phyloP scores from a whole-genome alignment of 2,888 invertebrate species.

The Trachelus tabidus region DNA sequence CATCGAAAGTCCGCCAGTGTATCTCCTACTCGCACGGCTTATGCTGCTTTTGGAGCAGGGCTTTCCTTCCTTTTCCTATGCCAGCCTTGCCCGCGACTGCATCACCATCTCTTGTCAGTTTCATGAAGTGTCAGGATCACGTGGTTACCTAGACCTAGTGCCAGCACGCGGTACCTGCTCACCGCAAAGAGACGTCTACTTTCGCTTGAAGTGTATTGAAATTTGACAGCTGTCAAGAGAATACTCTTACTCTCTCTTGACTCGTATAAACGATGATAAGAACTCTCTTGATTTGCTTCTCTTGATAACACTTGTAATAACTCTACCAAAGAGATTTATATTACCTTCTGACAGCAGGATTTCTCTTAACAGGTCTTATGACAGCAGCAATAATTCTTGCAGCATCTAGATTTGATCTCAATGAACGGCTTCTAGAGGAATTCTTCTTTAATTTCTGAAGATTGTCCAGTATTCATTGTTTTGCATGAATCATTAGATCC shows the following conservation, averaged over 20 bases:
- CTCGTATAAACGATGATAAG: background rate
- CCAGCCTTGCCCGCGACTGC: conserved; percentile 18
- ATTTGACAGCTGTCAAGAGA: conserved; percentile 1
- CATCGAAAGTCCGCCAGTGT: conserved; percentile 12
- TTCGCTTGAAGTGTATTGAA: background rate
- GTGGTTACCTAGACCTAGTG: conserved; percentile 10
- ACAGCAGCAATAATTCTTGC: background rate
- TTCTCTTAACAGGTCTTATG: background rate
- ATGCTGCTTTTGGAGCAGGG: conserved; percentile 22
- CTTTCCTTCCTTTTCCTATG: conserved; percentile 28
- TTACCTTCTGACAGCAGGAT: background rate
- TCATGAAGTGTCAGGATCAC: conserved; percentile 21
- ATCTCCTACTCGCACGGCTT: conserved; percentile 28
- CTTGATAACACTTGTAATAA: background rate
- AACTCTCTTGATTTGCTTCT: background rate
- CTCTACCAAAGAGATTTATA: background rate
- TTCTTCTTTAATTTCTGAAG: background rate
- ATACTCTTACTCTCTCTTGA: background rate
- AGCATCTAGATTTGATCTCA: background rate
- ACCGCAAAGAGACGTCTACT: background rate
- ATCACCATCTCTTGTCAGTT: conserved; percentile 28
- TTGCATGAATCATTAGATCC: background rate
- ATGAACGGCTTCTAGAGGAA: background rate
- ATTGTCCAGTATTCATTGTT: background rate
- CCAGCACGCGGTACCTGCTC: background rate